A percentile compares a stretch with the other conserved stretches of the same genome.
These are phyloP conservation scores for Neopelma chrysocephalum DNA, from an alignment of 2,797 vertebrate species.

Conservation along the genomic window DNA sequence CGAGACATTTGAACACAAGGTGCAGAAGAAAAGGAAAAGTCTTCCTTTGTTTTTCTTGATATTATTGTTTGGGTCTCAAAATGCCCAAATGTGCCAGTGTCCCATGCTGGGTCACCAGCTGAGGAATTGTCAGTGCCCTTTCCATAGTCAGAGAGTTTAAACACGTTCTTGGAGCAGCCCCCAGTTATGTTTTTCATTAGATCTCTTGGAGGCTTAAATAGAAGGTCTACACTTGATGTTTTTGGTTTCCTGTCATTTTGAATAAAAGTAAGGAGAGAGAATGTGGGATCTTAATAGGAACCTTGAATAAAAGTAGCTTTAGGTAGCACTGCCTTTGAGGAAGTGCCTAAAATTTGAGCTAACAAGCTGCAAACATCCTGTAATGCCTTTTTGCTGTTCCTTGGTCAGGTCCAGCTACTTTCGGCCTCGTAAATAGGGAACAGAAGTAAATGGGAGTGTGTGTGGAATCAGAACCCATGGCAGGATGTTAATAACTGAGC, in stretches of 20 bases:
- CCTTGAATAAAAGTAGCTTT: neutral
- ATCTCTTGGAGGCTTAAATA: neutral
- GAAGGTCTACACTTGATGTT: constrained; percentile 7
- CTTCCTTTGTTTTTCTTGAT: neutral
- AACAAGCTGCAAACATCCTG: constrained; percentile 32
- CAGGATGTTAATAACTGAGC: neutral
- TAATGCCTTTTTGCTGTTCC: neutral
- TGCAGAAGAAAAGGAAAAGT: neutral
- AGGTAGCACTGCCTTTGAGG: constrained; percentile 12
- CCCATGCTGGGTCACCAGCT: neutral
- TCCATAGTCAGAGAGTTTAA: neutral
- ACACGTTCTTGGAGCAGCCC: neutral
- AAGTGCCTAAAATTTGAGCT: neutral
- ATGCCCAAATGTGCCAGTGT: neutral
- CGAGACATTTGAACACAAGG: neutral
- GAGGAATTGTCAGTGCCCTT: neutral
- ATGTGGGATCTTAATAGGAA: neutral
- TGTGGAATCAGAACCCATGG: neutral
- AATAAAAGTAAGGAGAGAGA: constrained; percentile 48
- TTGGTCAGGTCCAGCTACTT: neutral
- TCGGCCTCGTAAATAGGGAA: neutral
- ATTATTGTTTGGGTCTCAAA: neutral
- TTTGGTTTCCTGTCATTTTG: constrained; percentile 60
- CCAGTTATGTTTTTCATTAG: constrained; percentile 42
- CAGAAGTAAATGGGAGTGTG: neutral